These are phyloP conservation scores for Campylomormyrus tamandua DNA, from an alignment of 2,113 vertebrate species.

Conservation along the genomic window DNA sequence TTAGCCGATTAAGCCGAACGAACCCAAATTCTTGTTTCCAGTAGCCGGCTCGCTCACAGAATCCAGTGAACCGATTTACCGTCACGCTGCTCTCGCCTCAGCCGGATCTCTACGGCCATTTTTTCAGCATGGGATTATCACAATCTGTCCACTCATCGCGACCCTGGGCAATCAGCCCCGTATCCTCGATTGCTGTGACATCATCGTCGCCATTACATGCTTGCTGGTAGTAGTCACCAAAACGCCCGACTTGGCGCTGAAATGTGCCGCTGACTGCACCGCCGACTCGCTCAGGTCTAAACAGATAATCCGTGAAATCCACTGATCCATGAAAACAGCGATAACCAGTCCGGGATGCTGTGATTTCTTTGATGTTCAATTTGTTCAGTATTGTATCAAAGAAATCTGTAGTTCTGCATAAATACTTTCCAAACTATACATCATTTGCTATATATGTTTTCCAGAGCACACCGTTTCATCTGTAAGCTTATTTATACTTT, in stretches of 20 bases:
- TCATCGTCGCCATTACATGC: not conserved
- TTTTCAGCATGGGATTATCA: not conserved
- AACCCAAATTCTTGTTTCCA: not conserved
- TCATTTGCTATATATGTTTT: not conserved
- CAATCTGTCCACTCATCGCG: not conserved
- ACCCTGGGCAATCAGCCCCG: not conserved
- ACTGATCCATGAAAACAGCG: not conserved
- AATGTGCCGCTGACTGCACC: not conserved
- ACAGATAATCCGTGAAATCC: not conserved
- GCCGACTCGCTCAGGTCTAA: not conserved
- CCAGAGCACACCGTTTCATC: not conserved
- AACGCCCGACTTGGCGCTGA: not conserved
- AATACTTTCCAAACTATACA: not conserved
- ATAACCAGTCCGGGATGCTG: not conserved
- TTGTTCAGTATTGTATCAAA: not conserved
- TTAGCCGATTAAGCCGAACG: not conserved
- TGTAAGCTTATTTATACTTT: not conserved
- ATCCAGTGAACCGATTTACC: not conserved
- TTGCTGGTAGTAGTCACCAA: not conserved
- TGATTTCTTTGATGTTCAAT: not conserved
- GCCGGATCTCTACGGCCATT: not conserved
- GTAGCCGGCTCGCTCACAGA: not conserved
- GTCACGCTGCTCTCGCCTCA: not conserved
- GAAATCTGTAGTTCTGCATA: not conserved
- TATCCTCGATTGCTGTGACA: not conserved